These are phyloP conservation scores for Calephelis virginiensis DNA, from an alignment of 1,140 invertebrate species.

Conservation along the genomic window DNA sequence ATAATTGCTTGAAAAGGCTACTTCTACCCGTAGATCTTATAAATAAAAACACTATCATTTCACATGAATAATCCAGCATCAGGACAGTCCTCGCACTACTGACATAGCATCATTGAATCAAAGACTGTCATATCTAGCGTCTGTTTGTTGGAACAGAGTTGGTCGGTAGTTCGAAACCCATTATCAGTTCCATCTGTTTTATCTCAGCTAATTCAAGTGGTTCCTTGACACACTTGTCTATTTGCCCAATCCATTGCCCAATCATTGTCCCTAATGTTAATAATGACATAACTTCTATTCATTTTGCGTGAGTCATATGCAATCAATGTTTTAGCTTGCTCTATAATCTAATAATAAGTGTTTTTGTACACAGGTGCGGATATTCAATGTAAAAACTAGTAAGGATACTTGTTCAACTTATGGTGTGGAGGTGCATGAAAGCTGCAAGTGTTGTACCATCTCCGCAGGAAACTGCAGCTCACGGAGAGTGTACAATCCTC, in stretches of 20 bases:
- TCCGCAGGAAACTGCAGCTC: conserved; percentile 43
- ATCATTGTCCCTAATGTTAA: conserved; percentile 45
- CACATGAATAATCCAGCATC: too few relatives aligned
- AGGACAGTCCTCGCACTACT: neutral
- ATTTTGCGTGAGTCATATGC: conserved; percentile 20
- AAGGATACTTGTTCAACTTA: conserved; percentile 60
- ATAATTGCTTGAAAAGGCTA: too few relatives aligned
- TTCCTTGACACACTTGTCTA: conserved; percentile 60
- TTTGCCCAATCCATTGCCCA: conserved; percentile 40
- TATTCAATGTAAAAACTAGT: conserved; percentile 58
- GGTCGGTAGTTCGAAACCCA: conserved; percentile 18
- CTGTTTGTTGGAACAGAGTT: conserved; percentile 8
- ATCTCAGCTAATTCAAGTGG: conserved; percentile 38
- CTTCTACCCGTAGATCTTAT: too few relatives aligned
- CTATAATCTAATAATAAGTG: conserved; percentile 3
- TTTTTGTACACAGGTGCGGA: conserved; percentile 48
- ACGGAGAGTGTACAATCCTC: conserved; percentile 59
- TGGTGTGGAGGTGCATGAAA: conserved; percentile 54
- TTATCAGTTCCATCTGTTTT: conserved; percentile 40
- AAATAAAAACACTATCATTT: too few relatives aligned
- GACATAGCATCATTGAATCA: conserved; percentile 5
- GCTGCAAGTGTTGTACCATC: conserved; percentile 53
- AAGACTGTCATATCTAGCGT: neutral
- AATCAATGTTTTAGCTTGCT: conserved; percentile 6
- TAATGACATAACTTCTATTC: conserved; percentile 50